Evolutionary conservation across 2,888 invertebrate genomes (phyloP).

Genomic region (Zygothrica quintamaculata): DNA sequence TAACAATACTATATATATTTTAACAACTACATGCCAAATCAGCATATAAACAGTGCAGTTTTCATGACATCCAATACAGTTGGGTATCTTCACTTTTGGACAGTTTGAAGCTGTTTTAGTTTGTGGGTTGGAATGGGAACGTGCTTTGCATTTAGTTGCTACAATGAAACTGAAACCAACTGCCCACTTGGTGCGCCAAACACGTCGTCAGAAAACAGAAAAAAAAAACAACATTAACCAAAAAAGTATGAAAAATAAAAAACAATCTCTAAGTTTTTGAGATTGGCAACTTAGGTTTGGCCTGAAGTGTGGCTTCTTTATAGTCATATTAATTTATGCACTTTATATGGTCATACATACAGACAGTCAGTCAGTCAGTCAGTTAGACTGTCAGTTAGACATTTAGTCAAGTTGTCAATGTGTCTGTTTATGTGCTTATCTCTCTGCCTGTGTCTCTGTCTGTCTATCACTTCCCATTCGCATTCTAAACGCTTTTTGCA

Average conservation of each 20-base stretch:
- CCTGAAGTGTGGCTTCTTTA: conserved; percentile 43
- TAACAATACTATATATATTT: no score
- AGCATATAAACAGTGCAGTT: neutral
- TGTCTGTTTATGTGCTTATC: neutral
- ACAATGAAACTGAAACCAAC: conserved; percentile 46
- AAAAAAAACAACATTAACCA: neutral
- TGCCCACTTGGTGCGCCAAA: conserved; percentile 71
- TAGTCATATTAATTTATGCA: conserved; percentile 61
- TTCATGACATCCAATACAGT: neutral
- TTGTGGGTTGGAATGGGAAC: conserved; percentile 39
- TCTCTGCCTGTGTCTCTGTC: neutral
- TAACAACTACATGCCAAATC: no score
- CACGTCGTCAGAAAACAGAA: conserved; percentile 50
- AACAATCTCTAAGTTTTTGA: conserved; percentile 24
- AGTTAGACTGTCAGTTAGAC: neutral
- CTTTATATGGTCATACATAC: conserved; percentile 31
- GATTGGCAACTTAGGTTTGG: conserved; percentile 21
- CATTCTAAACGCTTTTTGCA: conserved; percentile 34
- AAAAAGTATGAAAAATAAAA: conserved; percentile 2
- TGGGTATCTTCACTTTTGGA: neutral
- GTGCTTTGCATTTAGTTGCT: conserved; percentile 62
- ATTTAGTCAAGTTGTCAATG: neutral
- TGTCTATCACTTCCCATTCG: neutral
- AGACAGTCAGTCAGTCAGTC: neutral
- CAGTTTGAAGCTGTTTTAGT: neutral